Conservation (phyloP, 2,113 vertebrate species). For the Onychorhynchus coronatus region DNA sequence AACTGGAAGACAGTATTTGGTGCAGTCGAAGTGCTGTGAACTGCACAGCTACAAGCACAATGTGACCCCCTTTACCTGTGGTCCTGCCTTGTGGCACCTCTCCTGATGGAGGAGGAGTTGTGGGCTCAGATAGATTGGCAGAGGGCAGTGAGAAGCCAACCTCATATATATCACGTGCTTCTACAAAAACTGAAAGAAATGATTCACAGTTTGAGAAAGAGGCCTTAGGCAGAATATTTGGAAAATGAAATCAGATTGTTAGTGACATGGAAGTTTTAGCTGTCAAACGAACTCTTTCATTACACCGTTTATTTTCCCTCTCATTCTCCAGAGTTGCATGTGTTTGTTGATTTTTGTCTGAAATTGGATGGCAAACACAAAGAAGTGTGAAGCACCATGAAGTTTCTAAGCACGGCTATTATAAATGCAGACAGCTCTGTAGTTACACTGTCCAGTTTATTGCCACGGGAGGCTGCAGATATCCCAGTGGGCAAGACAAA, state of each 20-base stretch:
- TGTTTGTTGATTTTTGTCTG: background rate
- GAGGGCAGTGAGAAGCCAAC: constrained; percentile 31
- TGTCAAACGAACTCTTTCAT: background rate
- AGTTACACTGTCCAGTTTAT: background rate
- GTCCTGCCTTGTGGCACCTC: background rate
- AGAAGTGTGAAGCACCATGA: background rate
- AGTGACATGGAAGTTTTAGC: background rate
- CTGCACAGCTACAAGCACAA: background rate
- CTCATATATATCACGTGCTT: background rate
- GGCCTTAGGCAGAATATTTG: background rate
- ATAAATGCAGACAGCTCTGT: background rate
- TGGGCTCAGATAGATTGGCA: constrained; percentile 16
- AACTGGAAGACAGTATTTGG: background rate
- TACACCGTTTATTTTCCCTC: background rate
- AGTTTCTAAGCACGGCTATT: background rate
- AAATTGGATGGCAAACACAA: background rate
- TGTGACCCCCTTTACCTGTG: background rate
- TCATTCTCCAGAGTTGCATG: background rate
- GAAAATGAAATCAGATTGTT: background rate
- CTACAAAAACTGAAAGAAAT: constrained; percentile 41
- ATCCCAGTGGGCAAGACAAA: background rate
- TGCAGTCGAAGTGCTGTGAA: background rate
- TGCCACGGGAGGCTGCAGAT: background rate
- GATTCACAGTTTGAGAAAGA: constrained; percentile 13
- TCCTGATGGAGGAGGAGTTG: constrained; percentile 17